Evolutionary conservation across 2,797 vertebrate species (phyloP), one percentile per base, ranked within the genome.

Genomic region (Champsocephalus esox): DNA sequence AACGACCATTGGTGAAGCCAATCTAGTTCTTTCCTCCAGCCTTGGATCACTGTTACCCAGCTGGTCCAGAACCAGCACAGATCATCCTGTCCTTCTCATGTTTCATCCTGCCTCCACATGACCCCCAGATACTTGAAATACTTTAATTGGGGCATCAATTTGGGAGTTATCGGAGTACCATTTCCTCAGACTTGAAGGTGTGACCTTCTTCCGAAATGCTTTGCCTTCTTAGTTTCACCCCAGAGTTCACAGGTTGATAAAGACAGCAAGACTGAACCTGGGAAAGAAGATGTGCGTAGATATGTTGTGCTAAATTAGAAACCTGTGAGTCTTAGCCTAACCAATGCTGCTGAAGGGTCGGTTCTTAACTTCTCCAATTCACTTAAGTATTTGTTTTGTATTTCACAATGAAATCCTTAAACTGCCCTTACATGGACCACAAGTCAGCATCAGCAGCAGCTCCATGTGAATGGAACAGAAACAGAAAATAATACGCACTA

Each of bases 1-100:
- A 9, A 0, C 38, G 28, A 55, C 41, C 17, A 55, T 34, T 32
- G 9, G 13, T 12, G 9, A 60, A 38, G 0, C 0, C 1, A 58
- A 45, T 44, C 19, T 60, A 45, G 58, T 44, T 12, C 3, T 60
- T 45, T 60, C 2, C 0, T 24, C 14, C 41, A 60, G 21, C 12
- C 41, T 44, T 41, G 4, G 19, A n/a, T 19, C 12, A 13, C n/a
- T 46, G 13, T 46, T 61, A 9, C 24, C 13, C 38, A 0, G 38
- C 19, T 43, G 38, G 38, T 60, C n/a, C 57, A 45, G 41, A 16
- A 28, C 52, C 13, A 16, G 43, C 13, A 11, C 19, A 4, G 12
- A 60, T 60, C 1, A 1, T 19, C 45, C 21, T 61, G 19, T 61
- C 14, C 9, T 28, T 12, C 5, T 28, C 44, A 12, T 21, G 13